Evolutionary conservation across 2,113 vertebrate genomes (phyloP), one percentile per base, ranked within the genome.

Genomic region (Istiophorus platypterus): DNA sequence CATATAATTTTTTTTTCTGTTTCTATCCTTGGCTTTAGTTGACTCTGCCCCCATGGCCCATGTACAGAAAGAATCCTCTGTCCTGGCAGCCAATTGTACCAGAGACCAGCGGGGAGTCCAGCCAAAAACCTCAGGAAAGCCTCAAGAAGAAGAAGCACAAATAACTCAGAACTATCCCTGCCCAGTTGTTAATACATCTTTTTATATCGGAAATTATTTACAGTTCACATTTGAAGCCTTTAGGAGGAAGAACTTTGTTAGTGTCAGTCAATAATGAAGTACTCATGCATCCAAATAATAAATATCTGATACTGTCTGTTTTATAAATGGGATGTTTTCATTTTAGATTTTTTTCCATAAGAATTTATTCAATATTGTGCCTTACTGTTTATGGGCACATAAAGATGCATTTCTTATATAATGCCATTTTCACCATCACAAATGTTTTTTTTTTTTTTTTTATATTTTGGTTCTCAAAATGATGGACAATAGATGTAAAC

Each of bases 21-120:
- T 7, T 76, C 3, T 69, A 1, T 65, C 20, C 18, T 62, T 51
- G 51, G 7, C 83, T 92, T 8, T 61, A 99, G 98, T 91, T 99
- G 81, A 99, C 98, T 0, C 96, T 99, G 64, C 98, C 98, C 26
- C 98, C 98, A 0, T 99, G 98, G 98, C 97, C 98, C 0, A 97
- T 99, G 95, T 99, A 97, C 91, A 96, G 98, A 75, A 93, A 86
- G 81, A 96, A 96, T 63, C 98, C 98, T 62, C 94, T 99, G 54
- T 95, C 95, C 59, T 99, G 98, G 98, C 95, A 99, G 81, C 97
- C 98, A 2, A 90, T 90, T 22, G 41, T 98, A 61, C 91, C 93
- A 15, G 98, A 99, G 68, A 92, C 63, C 0, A 87, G 91, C 34
- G 84, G 84, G 1, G 98, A 99, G 27, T 47, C 51, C 26, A 90